phyloP scores from a whole-genome alignment of 1,140 invertebrate genomes.

The Caerostris darwini region DNA sequence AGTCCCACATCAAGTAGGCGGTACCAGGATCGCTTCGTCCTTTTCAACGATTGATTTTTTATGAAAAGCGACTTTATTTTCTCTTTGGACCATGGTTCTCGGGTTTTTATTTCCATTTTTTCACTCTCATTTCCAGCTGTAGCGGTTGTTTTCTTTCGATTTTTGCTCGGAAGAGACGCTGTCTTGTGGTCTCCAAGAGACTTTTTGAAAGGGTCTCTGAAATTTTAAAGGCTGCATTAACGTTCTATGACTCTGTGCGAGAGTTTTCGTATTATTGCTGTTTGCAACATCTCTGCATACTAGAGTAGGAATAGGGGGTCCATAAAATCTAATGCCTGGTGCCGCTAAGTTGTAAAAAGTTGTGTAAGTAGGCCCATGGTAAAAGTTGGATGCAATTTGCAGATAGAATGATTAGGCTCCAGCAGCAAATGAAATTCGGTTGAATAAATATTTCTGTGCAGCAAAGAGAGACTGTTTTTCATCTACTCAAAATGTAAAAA shows the following conservation, averaged over 20 bases:
- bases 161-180: background rate
- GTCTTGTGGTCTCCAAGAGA: background rate
- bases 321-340: slow-evolving; percentile 2
- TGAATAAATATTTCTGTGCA: background rate
- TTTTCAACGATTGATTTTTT: slow-evolving; percentile 22
- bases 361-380: background rate
- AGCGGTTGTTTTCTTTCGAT: slow-evolving; percentile 12
- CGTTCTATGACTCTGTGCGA: background rate
- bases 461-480: too few species aligned
- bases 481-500: too few species aligned
- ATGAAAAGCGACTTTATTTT: slow-evolving; percentile 39
- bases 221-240: slow-evolving; percentile 35
- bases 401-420: background rate
- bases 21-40: background rate
- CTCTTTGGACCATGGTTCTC: slow-evolving; percentile 7
- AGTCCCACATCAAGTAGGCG: slow-evolving; percentile 20
- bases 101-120: slow-evolving; percentile 41
- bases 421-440: background rate
- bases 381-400: background rate
- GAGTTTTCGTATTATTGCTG: slow-evolving; percentile 7
- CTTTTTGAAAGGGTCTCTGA: background rate
- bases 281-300: background rate
- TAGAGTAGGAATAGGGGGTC: background rate
- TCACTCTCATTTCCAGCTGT: slow-evolving; percentile 30
- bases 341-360: background rate